These are phyloP conservation scores for Diaprepes abbreviatus DNA, from an alignment of 2,888 invertebrate species.

Conservation along the genomic window DNA sequence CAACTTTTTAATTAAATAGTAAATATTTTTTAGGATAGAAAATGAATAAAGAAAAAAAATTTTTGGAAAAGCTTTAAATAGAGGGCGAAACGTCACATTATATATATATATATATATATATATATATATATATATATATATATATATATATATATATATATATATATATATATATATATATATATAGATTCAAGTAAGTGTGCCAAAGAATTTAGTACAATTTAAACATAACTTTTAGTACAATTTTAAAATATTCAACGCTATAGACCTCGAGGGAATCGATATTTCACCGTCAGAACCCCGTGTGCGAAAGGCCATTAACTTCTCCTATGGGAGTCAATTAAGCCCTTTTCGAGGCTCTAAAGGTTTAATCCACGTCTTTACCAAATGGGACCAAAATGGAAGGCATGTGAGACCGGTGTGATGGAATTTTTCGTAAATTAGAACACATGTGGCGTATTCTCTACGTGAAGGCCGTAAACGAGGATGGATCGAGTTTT, in stretches of 20 bases:
- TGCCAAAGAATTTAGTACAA: constrained; percentile 9
- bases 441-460: neutral
- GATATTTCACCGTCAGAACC: constrained; percentile 11
- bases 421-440: neutral
- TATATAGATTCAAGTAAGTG: too few species aligned
- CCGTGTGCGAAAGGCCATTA: constrained; percentile 9
- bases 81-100: too few species aligned
- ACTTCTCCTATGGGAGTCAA: constrained; percentile 15
- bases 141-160: too few species aligned
- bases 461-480: too few species aligned
- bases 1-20: too few species aligned
- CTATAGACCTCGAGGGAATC: neutral
- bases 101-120: too few species aligned
- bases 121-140: too few species aligned
- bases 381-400: constrained; percentile 16
- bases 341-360: constrained; percentile 15
- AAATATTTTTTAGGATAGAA: too few species aligned
- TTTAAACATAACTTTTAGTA: neutral
- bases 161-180: too few species aligned
- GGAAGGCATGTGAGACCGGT: constrained; percentile 7
- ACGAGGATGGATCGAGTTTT: too few species aligned
- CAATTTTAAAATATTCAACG: neutral
- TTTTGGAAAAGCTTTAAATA: too few species aligned
- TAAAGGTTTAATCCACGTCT: constrained; percentile 23
- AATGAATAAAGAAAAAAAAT: too few species aligned